Percentiles rank a stretch among this genome's conserved stretches.
phyloP scores from a whole-genome alignment of 2,888 invertebrate species.

The Drosophila peninsularis region DNA sequence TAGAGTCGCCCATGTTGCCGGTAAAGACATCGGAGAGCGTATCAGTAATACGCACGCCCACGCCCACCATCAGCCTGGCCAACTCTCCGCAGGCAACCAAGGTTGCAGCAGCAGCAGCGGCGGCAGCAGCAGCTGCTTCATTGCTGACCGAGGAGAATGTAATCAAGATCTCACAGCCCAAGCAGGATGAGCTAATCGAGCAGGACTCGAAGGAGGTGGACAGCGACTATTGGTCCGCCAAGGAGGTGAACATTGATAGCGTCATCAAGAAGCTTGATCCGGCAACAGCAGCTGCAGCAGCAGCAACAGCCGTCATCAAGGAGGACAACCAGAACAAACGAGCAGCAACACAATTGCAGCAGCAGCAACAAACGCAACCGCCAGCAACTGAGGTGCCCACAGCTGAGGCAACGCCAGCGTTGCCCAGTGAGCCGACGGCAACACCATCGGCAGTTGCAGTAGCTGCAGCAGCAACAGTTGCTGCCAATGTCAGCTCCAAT shows the following conservation, averaged over 20 bases:
- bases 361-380: conserved; percentile 9
- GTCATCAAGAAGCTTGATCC: conserved; percentile 92
- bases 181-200: conserved; percentile 84
- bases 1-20: conserved; percentile 21
- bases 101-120: conserved; percentile 16
- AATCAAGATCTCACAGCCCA: conserved; percentile 80
- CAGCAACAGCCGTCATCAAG: conserved; percentile 19
- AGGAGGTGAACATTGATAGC: conserved; percentile 92
- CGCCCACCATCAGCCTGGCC: conserved; percentile 53
- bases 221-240: conserved; percentile 91
- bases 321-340: conserved; percentile 44
- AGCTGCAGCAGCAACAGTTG: conserved; percentile 3
- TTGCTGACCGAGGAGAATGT: conserved; percentile 82
- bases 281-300: conserved; percentile 11
- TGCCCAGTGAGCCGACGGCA: conserved; percentile 16
- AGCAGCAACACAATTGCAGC: conserved; percentile 17
- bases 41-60: conserved; percentile 69
- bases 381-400: conserved; percentile 27
- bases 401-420: conserved; percentile 5
- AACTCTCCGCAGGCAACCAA: conserved; percentile 47
- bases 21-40: conserved; percentile 70
- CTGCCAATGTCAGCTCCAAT: conserved; percentile 49
- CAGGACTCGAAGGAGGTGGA: conserved; percentile 88
- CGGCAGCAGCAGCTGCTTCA: conserved; percentile 27
- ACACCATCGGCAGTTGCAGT: conserved; percentile 18